Conservation (phyloP, 2,888 invertebrate species). For the Epinotia nisella region DNA sequence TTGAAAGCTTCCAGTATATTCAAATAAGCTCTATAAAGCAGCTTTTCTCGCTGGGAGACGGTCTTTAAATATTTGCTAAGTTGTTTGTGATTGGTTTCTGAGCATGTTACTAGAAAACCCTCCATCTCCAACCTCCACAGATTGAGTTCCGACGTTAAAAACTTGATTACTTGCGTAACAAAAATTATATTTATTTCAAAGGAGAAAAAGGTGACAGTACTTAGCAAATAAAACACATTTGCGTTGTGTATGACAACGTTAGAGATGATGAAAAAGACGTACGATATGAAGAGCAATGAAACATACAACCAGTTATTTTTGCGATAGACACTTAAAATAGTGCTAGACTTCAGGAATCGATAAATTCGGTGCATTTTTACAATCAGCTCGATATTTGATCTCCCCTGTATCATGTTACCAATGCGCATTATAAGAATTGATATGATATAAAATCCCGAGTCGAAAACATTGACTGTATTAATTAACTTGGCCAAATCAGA, state of each 20-base stretch:
- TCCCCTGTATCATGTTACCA: not conserved
- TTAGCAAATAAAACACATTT: not conserved
- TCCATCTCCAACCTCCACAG: constrained; percentile 6
- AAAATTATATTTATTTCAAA: constrained; percentile 15
- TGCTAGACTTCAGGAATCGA: not conserved
- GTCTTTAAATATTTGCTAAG: not conserved
- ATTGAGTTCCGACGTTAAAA: not conserved
- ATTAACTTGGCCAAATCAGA: not conserved
- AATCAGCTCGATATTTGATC: not conserved
- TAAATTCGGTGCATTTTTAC: constrained; percentile 7
- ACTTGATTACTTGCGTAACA: not conserved
- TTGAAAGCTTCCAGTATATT: not conserved
- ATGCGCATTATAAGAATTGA: not conserved
- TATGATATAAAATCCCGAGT: not conserved
- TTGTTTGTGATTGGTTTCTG: not conserved
- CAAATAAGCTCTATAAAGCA: not conserved
- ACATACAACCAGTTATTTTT: not conserved
- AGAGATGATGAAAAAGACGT: not conserved
- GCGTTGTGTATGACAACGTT: not conserved
- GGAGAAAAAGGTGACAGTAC: too few relatives aligned
- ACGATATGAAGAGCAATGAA: too few relatives aligned
- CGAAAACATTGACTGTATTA: not conserved
- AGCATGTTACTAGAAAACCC: not conserved
- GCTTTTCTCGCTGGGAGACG: not conserved
- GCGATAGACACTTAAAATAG: not conserved